Conservation (phyloP, 2,888 invertebrate species). For the Tenthredo mesomela region DNA sequence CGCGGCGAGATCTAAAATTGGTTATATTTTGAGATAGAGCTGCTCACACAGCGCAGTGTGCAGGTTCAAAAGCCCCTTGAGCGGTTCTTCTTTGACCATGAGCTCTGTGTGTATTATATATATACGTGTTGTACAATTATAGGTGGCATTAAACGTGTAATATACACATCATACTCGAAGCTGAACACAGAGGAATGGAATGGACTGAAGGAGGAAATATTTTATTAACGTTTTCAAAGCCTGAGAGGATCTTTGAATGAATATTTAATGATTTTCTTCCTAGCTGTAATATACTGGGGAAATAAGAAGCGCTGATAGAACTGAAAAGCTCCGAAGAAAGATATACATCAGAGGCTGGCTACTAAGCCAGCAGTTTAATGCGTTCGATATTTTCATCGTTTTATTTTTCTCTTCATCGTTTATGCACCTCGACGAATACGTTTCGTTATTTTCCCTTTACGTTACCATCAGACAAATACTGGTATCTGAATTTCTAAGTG, state of each 20-base stretch:
- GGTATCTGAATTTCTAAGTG: neutral
- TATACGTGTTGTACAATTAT: constrained; percentile 14
- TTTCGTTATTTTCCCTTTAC: neutral
- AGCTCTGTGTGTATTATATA: neutral
- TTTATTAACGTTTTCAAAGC: neutral
- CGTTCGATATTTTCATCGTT: neutral
- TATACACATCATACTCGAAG: constrained; percentile 11
- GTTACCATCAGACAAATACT: neutral
- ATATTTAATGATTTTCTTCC: neutral
- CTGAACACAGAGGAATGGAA: neutral
- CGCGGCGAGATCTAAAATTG: constrained; percentile 46
- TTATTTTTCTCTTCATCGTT: neutral
- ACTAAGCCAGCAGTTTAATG: neutral
- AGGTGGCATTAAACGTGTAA: constrained; percentile 29
- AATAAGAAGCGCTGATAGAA: neutral
- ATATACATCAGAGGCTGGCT: neutral
- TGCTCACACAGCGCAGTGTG: neutral
- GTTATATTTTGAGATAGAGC: constrained; percentile 47
- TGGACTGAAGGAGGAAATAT: neutral
- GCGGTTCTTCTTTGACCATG: constrained; percentile 17
- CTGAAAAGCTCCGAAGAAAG: neutral
- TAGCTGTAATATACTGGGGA: neutral
- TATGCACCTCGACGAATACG: neutral
- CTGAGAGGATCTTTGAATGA: neutral
- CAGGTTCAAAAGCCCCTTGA: neutral